A percentile compares a stretch with the other conserved stretches of the same genome.
Evolutionary conservation across 2,797 vertebrate species (phyloP).

Genomic region (Gambelia wislizenii): DNA sequence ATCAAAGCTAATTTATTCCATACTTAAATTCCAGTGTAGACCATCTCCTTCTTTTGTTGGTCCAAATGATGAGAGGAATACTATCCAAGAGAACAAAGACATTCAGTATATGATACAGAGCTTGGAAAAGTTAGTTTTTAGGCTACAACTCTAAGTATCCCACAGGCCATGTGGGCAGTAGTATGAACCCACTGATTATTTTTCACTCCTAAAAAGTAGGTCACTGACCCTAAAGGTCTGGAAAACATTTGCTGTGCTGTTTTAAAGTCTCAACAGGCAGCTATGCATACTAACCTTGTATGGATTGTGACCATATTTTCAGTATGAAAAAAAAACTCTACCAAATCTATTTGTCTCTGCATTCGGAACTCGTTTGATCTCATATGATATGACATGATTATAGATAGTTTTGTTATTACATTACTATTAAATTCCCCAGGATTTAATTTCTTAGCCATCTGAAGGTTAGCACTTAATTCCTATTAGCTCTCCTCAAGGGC

Average conservation of each 20-base stretch:
- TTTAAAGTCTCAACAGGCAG: neutral
- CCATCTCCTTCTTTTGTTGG: neutral
- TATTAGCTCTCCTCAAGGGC: neutral
- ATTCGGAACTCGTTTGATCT: neutral
- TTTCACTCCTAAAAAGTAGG: neutral
- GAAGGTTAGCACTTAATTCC: neutral
- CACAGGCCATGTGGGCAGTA: too few species aligned
- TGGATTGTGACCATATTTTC: neutral
- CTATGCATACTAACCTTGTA: neutral
- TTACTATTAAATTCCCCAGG: conserved; percentile 6
- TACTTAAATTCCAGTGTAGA: neutral
- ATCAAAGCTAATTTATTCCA: neutral
- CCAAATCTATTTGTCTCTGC: neutral
- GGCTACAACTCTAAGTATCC: too few species aligned
- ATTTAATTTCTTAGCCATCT: conserved; percentile 23
- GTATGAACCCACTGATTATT: too few species aligned
- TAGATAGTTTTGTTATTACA: conserved; percentile 2
- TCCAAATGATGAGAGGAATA: neutral
- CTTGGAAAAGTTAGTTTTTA: neutral
- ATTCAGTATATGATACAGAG: neutral
- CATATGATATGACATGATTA: neutral
- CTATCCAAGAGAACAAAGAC: neutral
- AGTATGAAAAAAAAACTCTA: neutral
- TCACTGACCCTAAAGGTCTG: neutral
- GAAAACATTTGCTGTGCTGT: neutral